These are phyloP conservation scores for Eulemur macaco DNA, from an alignment of 2,113 vertebrate genomes.

Conservation along the genomic window DNA sequence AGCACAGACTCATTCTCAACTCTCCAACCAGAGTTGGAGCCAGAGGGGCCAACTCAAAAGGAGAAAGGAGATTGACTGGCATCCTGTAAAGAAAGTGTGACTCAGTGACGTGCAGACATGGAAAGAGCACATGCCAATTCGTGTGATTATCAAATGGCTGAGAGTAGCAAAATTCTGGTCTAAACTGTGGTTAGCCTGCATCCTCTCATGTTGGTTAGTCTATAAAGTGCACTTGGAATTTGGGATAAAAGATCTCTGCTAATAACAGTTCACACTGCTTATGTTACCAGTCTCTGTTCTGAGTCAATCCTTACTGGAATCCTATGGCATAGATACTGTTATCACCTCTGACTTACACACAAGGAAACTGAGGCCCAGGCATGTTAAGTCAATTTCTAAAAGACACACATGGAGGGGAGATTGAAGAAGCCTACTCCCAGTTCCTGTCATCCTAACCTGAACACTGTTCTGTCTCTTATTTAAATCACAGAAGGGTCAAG, in stretches of 20 bases:
- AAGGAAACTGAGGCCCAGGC: background rate
- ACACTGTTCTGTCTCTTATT: background rate
- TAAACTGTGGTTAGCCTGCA: background rate
- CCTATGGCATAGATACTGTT: background rate
- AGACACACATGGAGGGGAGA: background rate
- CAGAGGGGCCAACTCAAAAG: too few species aligned
- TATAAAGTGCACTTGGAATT: background rate
- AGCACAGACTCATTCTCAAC: background rate
- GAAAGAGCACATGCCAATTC: background rate
- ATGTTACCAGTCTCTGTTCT: background rate
- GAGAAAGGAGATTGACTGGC: background rate
- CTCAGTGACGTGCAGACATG: background rate
- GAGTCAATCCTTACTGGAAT: background rate
- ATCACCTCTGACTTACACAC: background rate
- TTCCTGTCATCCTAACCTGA: background rate
- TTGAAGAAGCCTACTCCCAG: background rate
- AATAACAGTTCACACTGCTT: background rate
- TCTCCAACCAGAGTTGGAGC: background rate
- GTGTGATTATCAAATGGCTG: background rate
- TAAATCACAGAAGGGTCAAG: background rate
- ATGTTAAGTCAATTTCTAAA: background rate
- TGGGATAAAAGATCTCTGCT: background rate
- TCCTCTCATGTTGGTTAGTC: background rate
- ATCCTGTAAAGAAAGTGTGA: background rate
- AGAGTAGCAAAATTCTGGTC: background rate